These are phyloP conservation scores for Holothuria glaberrima DNA, from an alignment of 35 echinoderm and acorn worm species.

Conservation along the genomic window DNA sequence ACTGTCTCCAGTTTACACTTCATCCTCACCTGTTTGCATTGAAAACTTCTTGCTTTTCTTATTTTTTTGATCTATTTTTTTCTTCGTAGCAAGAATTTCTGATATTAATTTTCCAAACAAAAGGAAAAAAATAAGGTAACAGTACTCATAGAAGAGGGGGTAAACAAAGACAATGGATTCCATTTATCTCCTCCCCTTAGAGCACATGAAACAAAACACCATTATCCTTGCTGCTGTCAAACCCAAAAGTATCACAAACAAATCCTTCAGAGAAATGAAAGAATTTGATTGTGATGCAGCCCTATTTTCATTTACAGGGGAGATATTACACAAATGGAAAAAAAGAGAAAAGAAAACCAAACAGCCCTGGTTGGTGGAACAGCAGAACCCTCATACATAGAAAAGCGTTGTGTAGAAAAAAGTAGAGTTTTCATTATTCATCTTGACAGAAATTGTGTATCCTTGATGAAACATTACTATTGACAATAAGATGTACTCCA, in stretches of 20 bases:
- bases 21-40: conserved; percentile 40
- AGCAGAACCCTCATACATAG: conserved; percentile 43
- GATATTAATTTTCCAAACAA: conserved; percentile 35
- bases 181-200: neutral
- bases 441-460: conserved; percentile 7
- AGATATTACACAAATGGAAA: conserved; percentile 2
- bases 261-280: conserved; percentile 24
- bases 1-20: neutral
- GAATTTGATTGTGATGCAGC: conserved; percentile 36
- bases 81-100: conserved; percentile 53
- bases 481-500: neutral
- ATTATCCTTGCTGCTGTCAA: conserved; percentile 34
- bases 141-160: conserved; percentile 39
- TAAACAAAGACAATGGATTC: neutral
- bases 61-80: conserved; percentile 54
- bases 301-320: conserved; percentile 39
- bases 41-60: conserved; percentile 48
- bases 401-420: conserved; percentile 54
- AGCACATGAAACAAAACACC: conserved; percentile 44
- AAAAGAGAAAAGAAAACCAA: conserved; percentile 33
- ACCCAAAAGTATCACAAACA: conserved; percentile 18
- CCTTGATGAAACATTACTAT: neutral
- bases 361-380: neutral
- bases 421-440: conserved; percentile 34
- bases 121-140: conserved; percentile 44